Conservation (phyloP, 2,888 invertebrate species). For the Phyllotreta striolata region DNA sequence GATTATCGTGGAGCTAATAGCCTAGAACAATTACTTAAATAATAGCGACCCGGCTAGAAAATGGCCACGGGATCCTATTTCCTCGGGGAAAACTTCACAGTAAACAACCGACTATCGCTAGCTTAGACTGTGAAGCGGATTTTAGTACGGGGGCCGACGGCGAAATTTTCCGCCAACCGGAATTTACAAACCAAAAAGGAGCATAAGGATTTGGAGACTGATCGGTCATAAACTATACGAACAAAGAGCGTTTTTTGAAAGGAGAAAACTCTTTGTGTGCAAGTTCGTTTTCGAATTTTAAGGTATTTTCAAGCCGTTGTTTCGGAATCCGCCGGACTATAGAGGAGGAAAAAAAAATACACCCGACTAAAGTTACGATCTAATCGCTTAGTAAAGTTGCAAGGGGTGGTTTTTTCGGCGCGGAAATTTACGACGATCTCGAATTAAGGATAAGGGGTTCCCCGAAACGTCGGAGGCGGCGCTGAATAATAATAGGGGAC, state of each 20-base stretch:
- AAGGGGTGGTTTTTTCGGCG: constrained; percentile 45
- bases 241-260: no score
- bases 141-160: neutral
- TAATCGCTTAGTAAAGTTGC: constrained; percentile 47
- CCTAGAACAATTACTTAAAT: constrained; percentile 61
- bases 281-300: no score
- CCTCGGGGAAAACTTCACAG: constrained; percentile 58
- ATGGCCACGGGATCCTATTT: constrained; percentile 61
- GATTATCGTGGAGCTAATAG: constrained; percentile 59
- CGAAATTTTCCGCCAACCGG: neutral
- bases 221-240: no score
- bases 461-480: constrained; percentile 21
- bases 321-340: neutral
- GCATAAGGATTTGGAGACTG: no score
- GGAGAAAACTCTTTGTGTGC: no score
- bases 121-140: constrained; percentile 45
- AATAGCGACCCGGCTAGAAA: constrained; percentile 59
- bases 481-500: neutral
- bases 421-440: constrained; percentile 39
- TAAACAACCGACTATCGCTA: constrained; percentile 54
- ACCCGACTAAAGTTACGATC: constrained; percentile 38
- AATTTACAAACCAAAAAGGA: neutral
- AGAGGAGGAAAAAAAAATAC: neutral
- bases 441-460: constrained; percentile 34
- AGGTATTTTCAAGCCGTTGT: neutral